Evolutionary conservation across 1,140 invertebrate genomes (phyloP).

Genomic region (Bicyclus anynana): DNA sequence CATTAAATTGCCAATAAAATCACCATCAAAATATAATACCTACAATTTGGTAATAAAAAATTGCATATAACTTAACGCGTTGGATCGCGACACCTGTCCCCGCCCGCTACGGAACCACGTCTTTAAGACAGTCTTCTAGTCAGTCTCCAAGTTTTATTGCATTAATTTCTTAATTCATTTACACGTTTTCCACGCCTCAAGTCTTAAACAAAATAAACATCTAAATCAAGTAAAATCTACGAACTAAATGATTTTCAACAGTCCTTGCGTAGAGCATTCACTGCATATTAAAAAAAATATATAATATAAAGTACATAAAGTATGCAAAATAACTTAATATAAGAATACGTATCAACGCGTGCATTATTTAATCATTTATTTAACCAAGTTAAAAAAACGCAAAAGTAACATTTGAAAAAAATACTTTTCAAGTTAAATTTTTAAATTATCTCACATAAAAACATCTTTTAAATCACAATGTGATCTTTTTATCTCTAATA

Average conservation of each 20-base stretch:
- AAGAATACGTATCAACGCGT: slow-evolving; percentile 50
- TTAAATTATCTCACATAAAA: slow-evolving; percentile 69
- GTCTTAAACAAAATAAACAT: slow-evolving; percentile 35
- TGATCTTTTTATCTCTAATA: slow-evolving; percentile 58
- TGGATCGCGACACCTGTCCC: slow-evolving; percentile 13
- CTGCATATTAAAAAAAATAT: slow-evolving; percentile 34
- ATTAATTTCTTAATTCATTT: slow-evolving; percentile 61
- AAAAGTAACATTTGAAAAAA: slow-evolving; percentile 71
- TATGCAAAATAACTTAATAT: slow-evolving; percentile 62
- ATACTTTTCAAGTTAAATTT: slow-evolving; percentile 70
- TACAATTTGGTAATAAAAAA: slow-evolving; percentile 30
- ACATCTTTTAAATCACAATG: slow-evolving; percentile 73
- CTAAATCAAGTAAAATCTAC: slow-evolving; percentile 35
- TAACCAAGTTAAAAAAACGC: slow-evolving; percentile 65
- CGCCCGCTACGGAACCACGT: slow-evolving; percentile 31
- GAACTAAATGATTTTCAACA: slow-evolving; percentile 25
- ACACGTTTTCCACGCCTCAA: slow-evolving; percentile 28
- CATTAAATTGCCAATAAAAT: slow-evolving; percentile 15
- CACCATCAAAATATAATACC: slow-evolving; percentile 27
- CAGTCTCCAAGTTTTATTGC: slow-evolving; percentile 75
- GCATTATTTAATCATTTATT: slow-evolving; percentile 37
- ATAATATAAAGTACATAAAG: slow-evolving; percentile 48
- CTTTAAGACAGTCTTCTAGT: slow-evolving; percentile 74
- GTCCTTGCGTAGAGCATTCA: slow-evolving; percentile 20
- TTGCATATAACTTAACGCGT: slow-evolving; percentile 21